Evolutionary conservation across 2,113 vertebrate genomes (phyloP).

Genomic region (Pelvicachromis taeniatus): DNA sequence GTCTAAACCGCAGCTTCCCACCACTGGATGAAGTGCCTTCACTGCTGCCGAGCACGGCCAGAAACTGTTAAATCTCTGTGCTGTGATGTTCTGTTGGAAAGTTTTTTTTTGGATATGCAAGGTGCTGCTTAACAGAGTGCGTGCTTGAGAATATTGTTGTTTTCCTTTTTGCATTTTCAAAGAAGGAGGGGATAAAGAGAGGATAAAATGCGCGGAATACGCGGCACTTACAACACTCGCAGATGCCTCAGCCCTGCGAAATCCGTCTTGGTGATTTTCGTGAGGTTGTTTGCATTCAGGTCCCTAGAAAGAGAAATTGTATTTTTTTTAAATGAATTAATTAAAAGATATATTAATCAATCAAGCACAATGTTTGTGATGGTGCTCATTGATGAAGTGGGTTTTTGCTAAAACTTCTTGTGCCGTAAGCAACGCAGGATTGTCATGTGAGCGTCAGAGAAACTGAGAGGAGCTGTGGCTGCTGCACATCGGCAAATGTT

Average conservation of each 20-base stretch:
- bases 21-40: conserved; percentile 28
- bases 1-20: not conserved
- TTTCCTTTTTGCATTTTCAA: not conserved
- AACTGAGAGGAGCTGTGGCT: not conserved
- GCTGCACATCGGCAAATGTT: not conserved
- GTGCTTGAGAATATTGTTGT: not conserved
- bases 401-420: not conserved
- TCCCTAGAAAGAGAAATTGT: conserved; percentile 76
- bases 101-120: not conserved
- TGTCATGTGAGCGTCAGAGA: conserved; percentile 3
- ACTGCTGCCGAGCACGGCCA: not conserved
- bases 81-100: not conserved
- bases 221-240: conserved; percentile 91
- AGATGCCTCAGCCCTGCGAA: conserved; percentile 93
- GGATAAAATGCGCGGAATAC: not conserved
- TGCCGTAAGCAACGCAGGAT: not conserved
- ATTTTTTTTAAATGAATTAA: not conserved
- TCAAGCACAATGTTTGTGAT: not conserved
- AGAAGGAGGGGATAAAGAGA: not conserved
- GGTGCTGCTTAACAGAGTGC: not conserved
- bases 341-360: not conserved
- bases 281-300: conserved; percentile 98
- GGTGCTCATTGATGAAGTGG: not conserved
- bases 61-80: not conserved
- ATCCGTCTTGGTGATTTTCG: conserved; percentile 93